phyloP scores from a whole-genome alignment of 2,113 vertebrate genomes.

The Ornithorhynchus anatinus region DNA sequence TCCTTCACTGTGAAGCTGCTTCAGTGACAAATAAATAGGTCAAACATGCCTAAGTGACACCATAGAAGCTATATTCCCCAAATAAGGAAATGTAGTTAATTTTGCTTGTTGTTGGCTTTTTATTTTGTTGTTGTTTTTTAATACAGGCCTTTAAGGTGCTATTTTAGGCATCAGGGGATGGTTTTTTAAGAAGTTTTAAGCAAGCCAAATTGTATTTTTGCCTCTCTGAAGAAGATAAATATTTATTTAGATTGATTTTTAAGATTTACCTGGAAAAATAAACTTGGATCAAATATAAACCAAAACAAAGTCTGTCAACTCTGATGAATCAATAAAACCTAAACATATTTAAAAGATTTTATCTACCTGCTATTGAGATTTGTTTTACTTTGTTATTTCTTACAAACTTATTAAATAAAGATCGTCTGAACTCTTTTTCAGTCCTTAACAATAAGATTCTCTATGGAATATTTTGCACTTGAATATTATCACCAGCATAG shows the following conservation, averaged over 20 bases:
- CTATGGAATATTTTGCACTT: constrained; percentile 84
- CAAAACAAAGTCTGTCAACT: constrained; percentile 79
- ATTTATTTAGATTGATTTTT: constrained; percentile 83
- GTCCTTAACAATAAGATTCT: constrained; percentile 71
- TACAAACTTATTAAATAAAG: constrained; percentile 65
- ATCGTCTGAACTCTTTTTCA: constrained; percentile 68
- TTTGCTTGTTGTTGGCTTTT: too few species aligned
- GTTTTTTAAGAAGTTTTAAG: constrained; percentile 61
- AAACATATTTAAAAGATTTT: constrained; percentile 77
- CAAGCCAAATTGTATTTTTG: constrained; percentile 61
- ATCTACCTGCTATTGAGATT: constrained; percentile 74
- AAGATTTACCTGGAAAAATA: constrained; percentile 83
- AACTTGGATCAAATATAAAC: constrained; percentile 80
- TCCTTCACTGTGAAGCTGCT: constrained; percentile 62
- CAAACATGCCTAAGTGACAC: constrained; percentile 63
- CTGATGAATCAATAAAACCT: constrained; percentile 77
- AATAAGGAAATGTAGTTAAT: constrained; percentile 66
- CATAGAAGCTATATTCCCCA: constrained; percentile 64
- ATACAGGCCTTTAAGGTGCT: constrained; percentile 81
- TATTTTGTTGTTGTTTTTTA: too few species aligned
- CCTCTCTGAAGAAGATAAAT: constrained; percentile 70
- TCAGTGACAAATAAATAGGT: constrained; percentile 67
- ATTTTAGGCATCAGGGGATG: constrained; percentile 67
- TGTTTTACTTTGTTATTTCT: constrained; percentile 74
- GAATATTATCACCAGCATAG: constrained; percentile 87